Conservation (phyloP, 2,888 invertebrate species). For the Luperina nickerlii region DNA sequence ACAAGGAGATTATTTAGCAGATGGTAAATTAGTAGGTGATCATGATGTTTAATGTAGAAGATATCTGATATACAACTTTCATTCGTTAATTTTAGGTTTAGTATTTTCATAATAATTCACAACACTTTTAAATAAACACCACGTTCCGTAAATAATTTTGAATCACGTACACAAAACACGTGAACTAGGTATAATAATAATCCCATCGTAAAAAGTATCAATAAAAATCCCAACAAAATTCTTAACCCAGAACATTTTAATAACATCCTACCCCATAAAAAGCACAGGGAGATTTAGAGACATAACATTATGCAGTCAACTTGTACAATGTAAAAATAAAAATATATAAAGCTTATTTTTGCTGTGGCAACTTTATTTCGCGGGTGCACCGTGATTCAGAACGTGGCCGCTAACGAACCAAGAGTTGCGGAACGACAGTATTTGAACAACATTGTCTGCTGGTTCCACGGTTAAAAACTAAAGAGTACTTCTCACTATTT, state of each 20-base stretch:
- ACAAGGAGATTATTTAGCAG: not conserved
- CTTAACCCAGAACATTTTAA: conserved; percentile 41
- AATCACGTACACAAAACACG: conserved; percentile 1
- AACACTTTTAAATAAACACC: not conserved
- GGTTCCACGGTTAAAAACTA: conserved; percentile 59
- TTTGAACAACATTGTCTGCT: conserved; percentile 78
- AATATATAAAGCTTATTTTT: conserved; percentile 61
- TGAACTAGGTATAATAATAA: not conserved
- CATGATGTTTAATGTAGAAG: not conserved
- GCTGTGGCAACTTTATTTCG: conserved; percentile 69
- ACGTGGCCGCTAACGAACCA: conserved; percentile 77
- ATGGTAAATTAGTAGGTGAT: not conserved
- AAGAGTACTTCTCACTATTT: conserved; percentile 60
- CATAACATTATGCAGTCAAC: conserved; percentile 40
- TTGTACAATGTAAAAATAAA: conserved; percentile 47
- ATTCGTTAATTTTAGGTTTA: too few species aligned
- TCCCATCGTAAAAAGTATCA: not conserved
- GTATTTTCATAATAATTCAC: not conserved
- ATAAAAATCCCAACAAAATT: conserved; percentile 34
- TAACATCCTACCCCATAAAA: conserved; percentile 40
- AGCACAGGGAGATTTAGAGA: conserved; percentile 31
- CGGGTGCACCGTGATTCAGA: conserved; percentile 70
- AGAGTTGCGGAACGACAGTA: conserved; percentile 67
- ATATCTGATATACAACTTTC: too few species aligned
- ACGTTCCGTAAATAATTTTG: not conserved